Conservation (phyloP, 2,888 invertebrate species). For the Hemaris fuciformis region DNA sequence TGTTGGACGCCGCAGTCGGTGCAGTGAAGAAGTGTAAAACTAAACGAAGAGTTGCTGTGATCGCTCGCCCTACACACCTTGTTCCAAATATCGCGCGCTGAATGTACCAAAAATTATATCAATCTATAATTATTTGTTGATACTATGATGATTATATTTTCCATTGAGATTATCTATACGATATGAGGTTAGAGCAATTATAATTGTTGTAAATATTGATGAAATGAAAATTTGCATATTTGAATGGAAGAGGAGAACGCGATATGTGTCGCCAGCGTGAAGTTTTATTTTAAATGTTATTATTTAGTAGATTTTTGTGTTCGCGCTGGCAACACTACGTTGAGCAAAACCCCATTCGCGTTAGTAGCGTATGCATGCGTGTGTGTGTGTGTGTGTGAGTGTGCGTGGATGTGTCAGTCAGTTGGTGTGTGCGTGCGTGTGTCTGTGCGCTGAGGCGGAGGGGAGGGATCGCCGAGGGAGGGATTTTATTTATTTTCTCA, state of each 20-base stretch:
- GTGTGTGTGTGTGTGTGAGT: slow-evolving; percentile 22
- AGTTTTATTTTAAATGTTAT: slow-evolving; percentile 11
- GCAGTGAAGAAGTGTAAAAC: not conserved
- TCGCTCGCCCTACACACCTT: not conserved
- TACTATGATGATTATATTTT: slow-evolving; percentile 39
- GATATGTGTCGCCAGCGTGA: slow-evolving; percentile 20
- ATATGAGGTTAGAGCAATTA: slow-evolving; percentile 44
- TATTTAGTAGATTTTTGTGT: slow-evolving; percentile 9
- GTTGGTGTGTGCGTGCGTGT: slow-evolving; percentile 26
- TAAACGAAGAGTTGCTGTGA: not conserved
- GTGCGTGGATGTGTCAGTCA: slow-evolving; percentile 28
- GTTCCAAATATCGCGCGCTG: not conserved
- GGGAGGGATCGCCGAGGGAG: not conserved
- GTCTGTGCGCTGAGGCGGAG: slow-evolving; percentile 1
- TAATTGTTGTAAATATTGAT: slow-evolving; percentile 60
- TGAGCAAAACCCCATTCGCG: slow-evolving; percentile 62
- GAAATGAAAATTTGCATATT: slow-evolving; percentile 21
- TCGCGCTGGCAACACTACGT: slow-evolving; percentile 22
- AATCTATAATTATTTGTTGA: slow-evolving; percentile 30
- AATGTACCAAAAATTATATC: not conserved
- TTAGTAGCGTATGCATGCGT: slow-evolving; percentile 42
- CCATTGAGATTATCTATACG: slow-evolving; percentile 27
- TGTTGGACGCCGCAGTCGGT: not conserved
- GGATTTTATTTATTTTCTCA: slow-evolving; percentile 20
- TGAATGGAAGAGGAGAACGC: slow-evolving; percentile 25